Percentiles rank a stretch among this genome's conserved stretches.
Evolutionary conservation across 2,113 vertebrate genomes (phyloP).

Genomic region (Phylloscopus trochiloides): DNA sequence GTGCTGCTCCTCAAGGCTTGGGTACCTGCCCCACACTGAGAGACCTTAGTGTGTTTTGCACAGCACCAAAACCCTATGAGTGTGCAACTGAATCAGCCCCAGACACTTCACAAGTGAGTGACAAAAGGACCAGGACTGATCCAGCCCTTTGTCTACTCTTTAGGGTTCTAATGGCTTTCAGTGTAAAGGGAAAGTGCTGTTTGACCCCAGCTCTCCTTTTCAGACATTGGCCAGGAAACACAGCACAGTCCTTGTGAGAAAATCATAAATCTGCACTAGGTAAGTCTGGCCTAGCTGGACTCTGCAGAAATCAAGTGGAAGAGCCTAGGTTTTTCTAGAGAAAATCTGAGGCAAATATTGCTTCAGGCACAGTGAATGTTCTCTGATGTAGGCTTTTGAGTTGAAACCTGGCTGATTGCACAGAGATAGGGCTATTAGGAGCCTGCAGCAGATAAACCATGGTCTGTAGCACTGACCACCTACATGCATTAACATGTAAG

Average conservation of each 20-base stretch:
- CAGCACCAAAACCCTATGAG: neutral
- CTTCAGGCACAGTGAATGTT: neutral
- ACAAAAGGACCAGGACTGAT: neutral
- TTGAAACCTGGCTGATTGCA: neutral
- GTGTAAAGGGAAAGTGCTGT: neutral
- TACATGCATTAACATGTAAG: rapidly evolving
- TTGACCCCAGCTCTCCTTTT: neutral
- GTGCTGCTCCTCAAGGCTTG: neutral
- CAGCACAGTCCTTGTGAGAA: neutral
- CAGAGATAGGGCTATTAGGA: neutral
- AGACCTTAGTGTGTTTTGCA: neutral
- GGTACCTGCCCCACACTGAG: neutral
- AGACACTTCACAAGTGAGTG: neutral
- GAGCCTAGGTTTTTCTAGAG: neutral
- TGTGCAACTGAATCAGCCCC: neutral
- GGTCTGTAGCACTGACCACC: neutral
- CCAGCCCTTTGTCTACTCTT: neutral
- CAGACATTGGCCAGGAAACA: neutral
- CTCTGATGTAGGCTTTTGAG: neutral
- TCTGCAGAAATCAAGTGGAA: neutral
- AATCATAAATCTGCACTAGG: neutral
- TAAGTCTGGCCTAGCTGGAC: neutral
- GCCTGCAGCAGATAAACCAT: neutral
- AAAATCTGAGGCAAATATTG: neutral
- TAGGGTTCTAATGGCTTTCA: neutral